Evolutionary conservation across 1,140 invertebrate species (phyloP).

Genomic region (Acyrthosiphon pisum): DNA sequence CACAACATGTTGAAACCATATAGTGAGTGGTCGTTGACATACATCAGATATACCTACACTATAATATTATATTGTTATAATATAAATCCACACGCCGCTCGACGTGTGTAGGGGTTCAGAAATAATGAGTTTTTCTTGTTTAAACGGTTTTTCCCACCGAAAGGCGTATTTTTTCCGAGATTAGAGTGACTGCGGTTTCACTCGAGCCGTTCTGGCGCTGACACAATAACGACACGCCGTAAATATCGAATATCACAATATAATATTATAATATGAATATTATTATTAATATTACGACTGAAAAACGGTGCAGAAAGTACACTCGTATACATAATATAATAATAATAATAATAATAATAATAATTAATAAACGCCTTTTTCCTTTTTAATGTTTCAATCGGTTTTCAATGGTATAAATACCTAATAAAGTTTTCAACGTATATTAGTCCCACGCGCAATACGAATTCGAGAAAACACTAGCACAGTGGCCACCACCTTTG

Average conservation of each 20-base stretch:
- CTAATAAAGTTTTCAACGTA: too few relatives aligned
- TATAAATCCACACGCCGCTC: background rate
- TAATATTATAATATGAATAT: background rate
- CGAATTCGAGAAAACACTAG: too few relatives aligned
- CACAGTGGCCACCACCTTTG: too few relatives aligned
- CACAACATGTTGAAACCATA: background rate
- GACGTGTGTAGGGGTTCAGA: background rate
- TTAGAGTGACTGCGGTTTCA: background rate
- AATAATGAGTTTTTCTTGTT: slow-evolving; percentile 30
- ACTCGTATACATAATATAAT: too few relatives aligned
- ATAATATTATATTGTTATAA: background rate
- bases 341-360: too few relatives aligned
- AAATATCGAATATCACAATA: background rate
- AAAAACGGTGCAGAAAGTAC: too few relatives aligned
- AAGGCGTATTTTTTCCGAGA: background rate
- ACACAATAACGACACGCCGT: background rate
- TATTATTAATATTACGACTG: background rate
- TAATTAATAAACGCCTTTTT: too few relatives aligned
- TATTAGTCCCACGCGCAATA: too few relatives aligned
- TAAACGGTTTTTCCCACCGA: background rate
- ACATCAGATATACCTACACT: background rate
- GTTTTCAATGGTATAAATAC: too few relatives aligned
- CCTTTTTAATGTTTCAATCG: too few relatives aligned
- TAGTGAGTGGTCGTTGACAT: background rate
- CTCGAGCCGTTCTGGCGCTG: background rate